These are phyloP conservation scores for Agrochola lychnidis DNA, from an alignment of 2,888 invertebrate species.

Conservation along the genomic window DNA sequence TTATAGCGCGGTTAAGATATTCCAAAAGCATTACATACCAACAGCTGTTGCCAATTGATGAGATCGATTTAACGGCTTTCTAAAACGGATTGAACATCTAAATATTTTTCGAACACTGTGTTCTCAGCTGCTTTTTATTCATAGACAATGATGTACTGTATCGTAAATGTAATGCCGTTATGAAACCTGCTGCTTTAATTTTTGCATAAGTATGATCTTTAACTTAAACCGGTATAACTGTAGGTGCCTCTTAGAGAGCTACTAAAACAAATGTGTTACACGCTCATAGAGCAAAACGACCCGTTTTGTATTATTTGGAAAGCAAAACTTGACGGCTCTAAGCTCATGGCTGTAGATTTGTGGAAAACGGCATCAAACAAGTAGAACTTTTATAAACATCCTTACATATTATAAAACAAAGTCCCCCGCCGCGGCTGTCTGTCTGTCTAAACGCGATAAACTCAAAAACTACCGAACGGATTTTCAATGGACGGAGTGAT, in stretches of 20 bases:
- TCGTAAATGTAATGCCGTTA: slow-evolving; percentile 51
- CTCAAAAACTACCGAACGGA: too few relatives aligned
- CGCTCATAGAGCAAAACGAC: slow-evolving; percentile 18
- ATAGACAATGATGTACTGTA: slow-evolving; percentile 28
- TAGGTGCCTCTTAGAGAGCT: slow-evolving; percentile 29
- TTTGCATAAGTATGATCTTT: slow-evolving; percentile 48
- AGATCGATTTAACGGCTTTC: slow-evolving; percentile 62
- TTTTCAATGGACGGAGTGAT: too few relatives aligned
- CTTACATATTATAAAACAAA: too few relatives aligned
- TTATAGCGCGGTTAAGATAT: slow-evolving; percentile 55
- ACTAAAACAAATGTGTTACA: slow-evolving; percentile 46
- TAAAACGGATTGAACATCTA: slow-evolving; percentile 53
- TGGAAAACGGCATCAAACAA: neutral
- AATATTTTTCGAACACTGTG: slow-evolving; percentile 45
- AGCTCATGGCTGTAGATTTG: neutral
- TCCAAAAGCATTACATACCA: slow-evolving; percentile 42
- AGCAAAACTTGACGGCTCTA: neutral
- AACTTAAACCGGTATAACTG: slow-evolving; percentile 36
- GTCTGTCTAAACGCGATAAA: too few relatives aligned
- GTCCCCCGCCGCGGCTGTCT: too few relatives aligned
- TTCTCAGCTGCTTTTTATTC: slow-evolving; percentile 44
- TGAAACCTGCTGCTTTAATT: slow-evolving; percentile 22
- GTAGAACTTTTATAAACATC: neutral
- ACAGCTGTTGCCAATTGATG: slow-evolving; percentile 61
- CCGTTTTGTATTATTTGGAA: slow-evolving; percentile 16